Percentiles rank a stretch among this genome's conserved stretches.
These are phyloP conservation scores for Miltochrista miniata DNA, from an alignment of 2,888 invertebrate genomes.

Conservation along the genomic window DNA sequence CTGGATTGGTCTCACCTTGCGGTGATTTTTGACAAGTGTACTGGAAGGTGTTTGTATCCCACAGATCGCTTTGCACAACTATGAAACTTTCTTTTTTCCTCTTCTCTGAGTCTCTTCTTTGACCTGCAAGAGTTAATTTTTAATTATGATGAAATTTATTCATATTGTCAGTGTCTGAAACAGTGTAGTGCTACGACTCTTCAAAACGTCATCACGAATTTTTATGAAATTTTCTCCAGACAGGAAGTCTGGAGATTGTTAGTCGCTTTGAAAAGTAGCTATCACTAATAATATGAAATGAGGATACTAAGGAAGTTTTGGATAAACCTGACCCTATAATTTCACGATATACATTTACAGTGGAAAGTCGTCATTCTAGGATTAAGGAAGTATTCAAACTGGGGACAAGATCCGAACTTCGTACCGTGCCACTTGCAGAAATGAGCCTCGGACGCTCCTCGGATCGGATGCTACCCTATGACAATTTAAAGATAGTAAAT, in stretches of 20 bases:
- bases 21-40: slow-evolving; percentile 78
- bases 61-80: slow-evolving; percentile 86
- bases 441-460: slow-evolving; percentile 8
- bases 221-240: too few relatives aligned
- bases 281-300: too few relatives aligned
- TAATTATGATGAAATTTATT: too few relatives aligned
- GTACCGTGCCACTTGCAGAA: slow-evolving; percentile 14
- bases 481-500: slow-evolving; percentile 7
- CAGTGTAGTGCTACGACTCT: background rate
- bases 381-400: background rate
- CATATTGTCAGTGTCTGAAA: background rate
- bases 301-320: background rate
- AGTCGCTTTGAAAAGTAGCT: background rate
- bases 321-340: background rate
- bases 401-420: slow-evolving; percentile 4
- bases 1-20: slow-evolving; percentile 47
- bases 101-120: slow-evolving; percentile 76
- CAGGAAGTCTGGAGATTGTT: background rate
- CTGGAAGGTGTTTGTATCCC: slow-evolving; percentile 86
- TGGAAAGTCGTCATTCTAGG: slow-evolving; percentile 6
- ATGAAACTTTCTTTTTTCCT: slow-evolving; percentile 84
- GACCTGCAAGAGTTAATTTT: slow-evolving; percentile 53
- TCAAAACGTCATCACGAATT: background rate
- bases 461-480: slow-evolving; percentile 11
- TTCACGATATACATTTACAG: slow-evolving; percentile 6